phyloP scores from a whole-genome alignment of 2,888 invertebrate genomes.

The Drosophila diplacantha region DNA sequence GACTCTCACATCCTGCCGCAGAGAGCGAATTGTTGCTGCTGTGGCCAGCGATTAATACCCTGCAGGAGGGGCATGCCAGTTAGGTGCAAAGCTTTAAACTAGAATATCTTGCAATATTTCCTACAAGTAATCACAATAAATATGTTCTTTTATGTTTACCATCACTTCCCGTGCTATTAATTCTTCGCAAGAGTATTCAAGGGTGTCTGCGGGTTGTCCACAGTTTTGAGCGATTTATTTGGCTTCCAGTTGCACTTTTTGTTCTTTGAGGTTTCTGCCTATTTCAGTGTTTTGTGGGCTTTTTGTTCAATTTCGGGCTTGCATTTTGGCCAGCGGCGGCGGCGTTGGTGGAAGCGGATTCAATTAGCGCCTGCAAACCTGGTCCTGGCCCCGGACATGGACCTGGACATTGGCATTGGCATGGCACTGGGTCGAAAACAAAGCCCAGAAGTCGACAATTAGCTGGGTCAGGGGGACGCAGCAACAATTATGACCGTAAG shows the following conservation, averaged over 20 bases:
- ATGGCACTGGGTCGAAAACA: conserved; percentile 3
- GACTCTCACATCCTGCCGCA: conserved; percentile 26
- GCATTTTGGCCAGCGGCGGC: conserved; percentile 19
- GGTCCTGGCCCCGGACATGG: too few species aligned
- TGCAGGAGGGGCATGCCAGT: neutral
- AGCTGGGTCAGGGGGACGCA: conserved; percentile 23
- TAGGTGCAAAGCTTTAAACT: neutral
- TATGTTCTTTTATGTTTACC: neutral
- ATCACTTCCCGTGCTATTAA: too few species aligned
- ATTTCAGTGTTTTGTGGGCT: conserved; percentile 26
- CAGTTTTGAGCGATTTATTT: neutral
- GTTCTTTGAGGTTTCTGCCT: conserved; percentile 10
- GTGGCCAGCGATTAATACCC: conserved; percentile 13
- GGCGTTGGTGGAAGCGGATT: conserved; percentile 21
- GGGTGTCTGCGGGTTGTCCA: neutral
- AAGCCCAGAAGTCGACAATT: conserved; percentile 41
- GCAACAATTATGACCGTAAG: conserved; percentile 38
- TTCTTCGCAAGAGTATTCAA: neutral
- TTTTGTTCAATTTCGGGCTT: conserved; percentile 27
- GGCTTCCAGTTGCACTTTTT: conserved; percentile 7
- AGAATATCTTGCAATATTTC: neutral
- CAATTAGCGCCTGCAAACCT: conserved; percentile 38
- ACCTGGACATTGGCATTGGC: neutral
- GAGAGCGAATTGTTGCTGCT: conserved; percentile 2
- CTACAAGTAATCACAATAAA: neutral